Evolutionary conservation across 2,888 invertebrate genomes (phyloP).

Genomic region (Polylopha cassiicola): DNA sequence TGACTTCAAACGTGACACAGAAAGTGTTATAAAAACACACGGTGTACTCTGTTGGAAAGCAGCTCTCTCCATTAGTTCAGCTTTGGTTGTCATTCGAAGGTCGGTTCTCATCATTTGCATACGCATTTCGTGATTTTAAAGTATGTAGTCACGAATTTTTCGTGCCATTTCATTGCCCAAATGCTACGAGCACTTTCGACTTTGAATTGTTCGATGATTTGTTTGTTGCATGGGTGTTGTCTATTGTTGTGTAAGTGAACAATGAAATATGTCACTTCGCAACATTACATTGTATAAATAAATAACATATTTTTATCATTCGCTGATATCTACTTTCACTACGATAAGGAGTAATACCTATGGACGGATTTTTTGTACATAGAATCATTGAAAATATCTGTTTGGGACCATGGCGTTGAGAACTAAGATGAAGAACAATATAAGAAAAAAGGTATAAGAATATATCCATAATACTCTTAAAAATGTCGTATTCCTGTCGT

Average conservation of each 20-base stretch:
- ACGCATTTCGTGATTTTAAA: constrained; percentile 45
- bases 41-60: constrained; percentile 28
- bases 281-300: no score
- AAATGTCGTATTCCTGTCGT: no score
- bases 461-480: no score
- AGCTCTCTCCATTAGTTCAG: constrained; percentile 23
- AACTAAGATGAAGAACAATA: no score
- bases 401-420: no score
- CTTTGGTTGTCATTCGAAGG: constrained; percentile 47
- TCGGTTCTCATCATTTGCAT: constrained; percentile 60
- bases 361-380: no score
- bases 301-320: no score
- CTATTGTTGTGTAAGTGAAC: neutral
- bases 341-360: no score
- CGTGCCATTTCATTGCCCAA: constrained; percentile 39
- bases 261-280: neutral
- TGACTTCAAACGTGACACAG: neutral
- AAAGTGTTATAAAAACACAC: constrained; percentile 5
- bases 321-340: no score
- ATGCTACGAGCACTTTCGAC: constrained; percentile 26
- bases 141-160: constrained; percentile 49
- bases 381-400: no score
- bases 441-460: no score
- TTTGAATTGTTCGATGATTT: constrained; percentile 16
- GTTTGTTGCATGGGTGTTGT: constrained; percentile 6